Percentiles rank a stretch among this genome's conserved stretches.
Conservation (phyloP, 2,888 invertebrate species). For the Pyrrhia umbra region DNA sequence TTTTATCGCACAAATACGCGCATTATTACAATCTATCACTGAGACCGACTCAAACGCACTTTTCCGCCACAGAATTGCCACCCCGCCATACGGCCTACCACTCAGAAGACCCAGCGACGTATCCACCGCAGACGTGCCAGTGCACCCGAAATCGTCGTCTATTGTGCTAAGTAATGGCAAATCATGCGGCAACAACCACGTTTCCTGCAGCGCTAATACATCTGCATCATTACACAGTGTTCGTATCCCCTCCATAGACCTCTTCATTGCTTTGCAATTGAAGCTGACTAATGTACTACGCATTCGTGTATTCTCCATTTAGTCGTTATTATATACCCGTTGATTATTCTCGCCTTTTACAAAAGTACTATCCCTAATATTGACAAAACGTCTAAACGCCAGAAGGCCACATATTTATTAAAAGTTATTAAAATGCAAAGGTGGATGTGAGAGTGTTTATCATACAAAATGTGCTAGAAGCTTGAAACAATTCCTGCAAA, state of each 20-base stretch:
- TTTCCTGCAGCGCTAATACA: no score
- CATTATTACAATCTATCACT: neutral
- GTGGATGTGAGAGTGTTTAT: slow-evolving; percentile 3
- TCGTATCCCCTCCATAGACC: slow-evolving; percentile 13
- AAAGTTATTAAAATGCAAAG: slow-evolving; percentile 14
- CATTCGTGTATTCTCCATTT: slow-evolving; percentile 8
- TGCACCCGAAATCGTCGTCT: neutral
- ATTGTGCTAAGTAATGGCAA: slow-evolving; percentile 10
- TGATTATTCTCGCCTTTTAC: slow-evolving; percentile 3
- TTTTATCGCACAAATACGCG: neutral
- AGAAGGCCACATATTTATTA: neutral
- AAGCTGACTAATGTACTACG: slow-evolving; percentile 7
- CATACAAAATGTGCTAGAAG: slow-evolving; percentile 3
- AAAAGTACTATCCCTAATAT: neutral
- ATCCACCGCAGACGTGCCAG: slow-evolving; percentile 10
- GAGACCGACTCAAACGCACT: slow-evolving; percentile 2
- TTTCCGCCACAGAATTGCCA: slow-evolving; percentile 2
- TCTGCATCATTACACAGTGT: slow-evolving; percentile 1
- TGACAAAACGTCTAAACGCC: slow-evolving; percentile 2
- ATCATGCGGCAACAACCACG: no score
- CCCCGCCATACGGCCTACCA: slow-evolving; percentile 6
- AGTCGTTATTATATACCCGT: neutral
- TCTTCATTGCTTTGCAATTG: slow-evolving; percentile 6
- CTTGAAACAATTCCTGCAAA: slow-evolving; percentile 6
- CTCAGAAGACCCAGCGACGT: slow-evolving; percentile 11